Evolutionary conservation across 2,113 vertebrate genomes (phyloP), one percentile per base, ranked within the genome.

Genomic region (Pelvicachromis taeniatus): DNA sequence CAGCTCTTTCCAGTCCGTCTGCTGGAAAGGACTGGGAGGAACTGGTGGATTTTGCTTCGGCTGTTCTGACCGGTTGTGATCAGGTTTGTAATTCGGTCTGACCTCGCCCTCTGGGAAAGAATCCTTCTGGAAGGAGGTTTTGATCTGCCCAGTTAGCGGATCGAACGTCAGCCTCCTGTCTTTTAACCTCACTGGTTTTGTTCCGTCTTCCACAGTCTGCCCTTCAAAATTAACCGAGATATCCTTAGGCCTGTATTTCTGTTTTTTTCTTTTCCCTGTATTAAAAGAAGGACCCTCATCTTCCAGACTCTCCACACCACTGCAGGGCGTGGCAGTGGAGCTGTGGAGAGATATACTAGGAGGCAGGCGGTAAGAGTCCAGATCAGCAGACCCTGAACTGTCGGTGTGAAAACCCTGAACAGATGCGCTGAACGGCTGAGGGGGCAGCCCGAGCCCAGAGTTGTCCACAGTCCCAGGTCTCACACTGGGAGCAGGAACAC

Each of bases 1-100:
- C 85, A 98, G 93, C 82, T 98, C 97, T 92, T 98, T 98, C 97
- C 97, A 98, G 96, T 98, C 98, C 17, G 97, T 97, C 94, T 98
- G 97, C 94, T 98, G 97, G 85, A 98, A 97, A 63, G 97, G 96
- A 92, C 96, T 97, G 90, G 97, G 96, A 68, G 95, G 90, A 78
- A 95, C 91, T 63, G 96, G 95, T 77, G 94, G 93, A 93, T 96
- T 97, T 68, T 94, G 96, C 90, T 96, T 96, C 35, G 94, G 94
- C 16, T 82, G 95, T 87, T 97, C 97, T 91, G 97, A 96, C 94
- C 96, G 93, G 88, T 97, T 96, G 88, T 92, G 92, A 81, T 97
- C 96, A 2, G 90, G 85, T 31, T 38, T 89, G 73, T 94, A 87
- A 92, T 55, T 81, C 13, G 29, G 61, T 38, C 13, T 82, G 4